A percentile compares a stretch with the other conserved stretches of the same genome.
Conservation (phyloP, 2,888 invertebrate genomes). For the Lasioglossum zephyrum region DNA sequence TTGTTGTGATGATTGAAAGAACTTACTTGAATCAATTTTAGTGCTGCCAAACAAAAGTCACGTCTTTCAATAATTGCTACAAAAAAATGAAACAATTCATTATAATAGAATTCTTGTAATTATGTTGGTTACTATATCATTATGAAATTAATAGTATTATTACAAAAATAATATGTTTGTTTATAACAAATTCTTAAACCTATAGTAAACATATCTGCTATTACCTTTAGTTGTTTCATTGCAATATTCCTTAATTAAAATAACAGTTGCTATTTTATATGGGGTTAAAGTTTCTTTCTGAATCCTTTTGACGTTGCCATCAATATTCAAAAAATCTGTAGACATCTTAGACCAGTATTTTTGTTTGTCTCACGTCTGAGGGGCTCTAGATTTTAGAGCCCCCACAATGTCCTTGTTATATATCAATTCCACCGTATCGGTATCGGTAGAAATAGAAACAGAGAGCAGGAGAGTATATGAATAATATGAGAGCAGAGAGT, state of each 20-base stretch:
- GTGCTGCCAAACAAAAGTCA: constrained; percentile 92
- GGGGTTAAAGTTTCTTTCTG: constrained; percentile 90
- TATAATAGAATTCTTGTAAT: neutral
- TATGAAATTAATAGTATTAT: neutral
- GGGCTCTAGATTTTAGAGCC: too few relatives aligned
- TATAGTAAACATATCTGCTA: constrained; percentile 17
- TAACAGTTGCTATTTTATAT: constrained; percentile 91
- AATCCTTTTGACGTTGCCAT: constrained; percentile 79
- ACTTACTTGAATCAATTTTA: constrained; percentile 91
- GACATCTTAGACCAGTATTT: constrained; percentile 70
- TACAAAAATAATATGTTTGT: neutral
- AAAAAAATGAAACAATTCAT: constrained; percentile 72
- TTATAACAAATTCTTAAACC: neutral
- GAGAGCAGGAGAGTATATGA: too few relatives aligned
- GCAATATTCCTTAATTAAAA: constrained; percentile 91
- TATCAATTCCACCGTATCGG: too few relatives aligned
- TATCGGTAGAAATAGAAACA: too few relatives aligned
- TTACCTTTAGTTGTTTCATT: constrained; percentile 86
- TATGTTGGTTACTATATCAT: neutral
- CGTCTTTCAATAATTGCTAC: constrained; percentile 87
- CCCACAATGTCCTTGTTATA: too few relatives aligned
- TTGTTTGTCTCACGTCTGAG: too few relatives aligned
- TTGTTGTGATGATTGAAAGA: neutral
- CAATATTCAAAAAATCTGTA: constrained; percentile 81
- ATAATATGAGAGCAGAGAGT: too few relatives aligned